Conservation (phyloP, 2,797 vertebrate genomes). For the Rallus crepitans region DNA sequence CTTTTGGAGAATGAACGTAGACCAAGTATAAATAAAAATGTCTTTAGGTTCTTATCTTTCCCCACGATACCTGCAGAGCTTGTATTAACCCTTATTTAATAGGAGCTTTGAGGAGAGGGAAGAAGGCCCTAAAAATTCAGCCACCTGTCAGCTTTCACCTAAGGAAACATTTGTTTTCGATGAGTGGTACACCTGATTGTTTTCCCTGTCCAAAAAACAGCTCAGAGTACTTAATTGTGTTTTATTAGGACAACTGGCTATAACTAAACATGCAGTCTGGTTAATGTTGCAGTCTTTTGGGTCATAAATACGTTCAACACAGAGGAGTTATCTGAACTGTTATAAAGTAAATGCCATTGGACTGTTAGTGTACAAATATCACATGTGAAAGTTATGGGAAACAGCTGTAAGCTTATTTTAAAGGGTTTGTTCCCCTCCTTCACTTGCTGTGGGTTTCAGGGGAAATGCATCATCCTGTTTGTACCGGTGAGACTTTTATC, state of each 20-base stretch:
- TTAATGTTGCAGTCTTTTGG: neutral
- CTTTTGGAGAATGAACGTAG: neutral
- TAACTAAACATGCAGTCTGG: neutral
- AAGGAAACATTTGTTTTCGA: neutral
- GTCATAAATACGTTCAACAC: neutral
- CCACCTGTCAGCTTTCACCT: neutral
- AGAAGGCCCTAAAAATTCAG: neutral
- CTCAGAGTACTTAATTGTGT: neutral
- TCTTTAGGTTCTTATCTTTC: slow-evolving; percentile 3
- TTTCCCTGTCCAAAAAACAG: neutral
- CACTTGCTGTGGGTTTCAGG: neutral
- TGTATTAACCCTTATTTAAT: neutral
- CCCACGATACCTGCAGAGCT: neutral
- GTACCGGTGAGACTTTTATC: neutral
- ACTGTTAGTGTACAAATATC: neutral
- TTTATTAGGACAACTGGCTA: slow-evolving; percentile 18
- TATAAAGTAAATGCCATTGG: neutral
- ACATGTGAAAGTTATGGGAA: neutral
- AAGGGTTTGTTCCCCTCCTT: neutral
- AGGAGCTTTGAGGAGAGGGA: neutral
- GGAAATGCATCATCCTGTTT: neutral
- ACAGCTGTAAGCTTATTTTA: slow-evolving; percentile 34
- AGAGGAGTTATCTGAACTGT: neutral
- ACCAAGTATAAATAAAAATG: slow-evolving; percentile 1
- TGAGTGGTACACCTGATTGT: slow-evolving; percentile 4